phyloP scores from a whole-genome alignment of 2,113 vertebrate genomes.

The Perccottus glenii region DNA sequence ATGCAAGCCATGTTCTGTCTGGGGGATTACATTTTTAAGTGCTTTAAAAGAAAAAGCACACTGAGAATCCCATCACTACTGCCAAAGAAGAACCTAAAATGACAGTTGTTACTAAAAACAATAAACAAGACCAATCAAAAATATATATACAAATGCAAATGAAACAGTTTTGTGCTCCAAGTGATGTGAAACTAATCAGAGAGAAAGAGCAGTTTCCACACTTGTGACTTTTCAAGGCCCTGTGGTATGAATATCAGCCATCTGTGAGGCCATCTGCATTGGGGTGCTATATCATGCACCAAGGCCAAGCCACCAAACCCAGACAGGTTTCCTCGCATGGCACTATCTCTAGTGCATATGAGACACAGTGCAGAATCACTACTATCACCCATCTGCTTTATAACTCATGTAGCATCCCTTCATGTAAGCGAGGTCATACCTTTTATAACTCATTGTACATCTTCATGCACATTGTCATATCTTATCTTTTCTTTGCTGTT shows the following conservation, averaged over 20 bases:
- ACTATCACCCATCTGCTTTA: conserved; percentile 27
- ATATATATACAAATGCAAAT: conserved; percentile 9
- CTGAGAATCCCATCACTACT: conserved; percentile 26
- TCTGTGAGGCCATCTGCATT: conserved; percentile 83
- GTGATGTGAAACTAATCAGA: conserved; percentile 71
- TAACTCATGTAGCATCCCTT: conserved; percentile 2
- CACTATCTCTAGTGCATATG: conserved; percentile 34
- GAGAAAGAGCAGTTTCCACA: conserved; percentile 74
- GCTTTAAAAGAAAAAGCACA: conserved; percentile 33
- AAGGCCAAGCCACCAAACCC: conserved; percentile 75
- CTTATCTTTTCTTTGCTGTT: not conserved
- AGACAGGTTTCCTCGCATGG: conserved; percentile 64
- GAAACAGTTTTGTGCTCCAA: conserved; percentile 37
- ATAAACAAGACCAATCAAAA: not conserved
- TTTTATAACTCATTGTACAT: not conserved
- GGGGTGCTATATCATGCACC: conserved; percentile 72
- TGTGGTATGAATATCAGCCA: conserved; percentile 81
- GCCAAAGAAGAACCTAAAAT: conserved; percentile 7
- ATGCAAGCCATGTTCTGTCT: conserved; percentile 64
- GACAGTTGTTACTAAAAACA: conserved; percentile 6
- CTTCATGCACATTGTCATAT: not conserved
- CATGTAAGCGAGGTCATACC: conserved; percentile 17
- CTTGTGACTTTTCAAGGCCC: conserved; percentile 74
- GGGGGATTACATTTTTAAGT: conserved; percentile 68
- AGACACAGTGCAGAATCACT: conserved; percentile 31